A percentile compares a stretch with the other conserved stretches of the same genome.
phyloP scores from a whole-genome alignment of 1,140 invertebrate species.

The Battus philenor region DNA sequence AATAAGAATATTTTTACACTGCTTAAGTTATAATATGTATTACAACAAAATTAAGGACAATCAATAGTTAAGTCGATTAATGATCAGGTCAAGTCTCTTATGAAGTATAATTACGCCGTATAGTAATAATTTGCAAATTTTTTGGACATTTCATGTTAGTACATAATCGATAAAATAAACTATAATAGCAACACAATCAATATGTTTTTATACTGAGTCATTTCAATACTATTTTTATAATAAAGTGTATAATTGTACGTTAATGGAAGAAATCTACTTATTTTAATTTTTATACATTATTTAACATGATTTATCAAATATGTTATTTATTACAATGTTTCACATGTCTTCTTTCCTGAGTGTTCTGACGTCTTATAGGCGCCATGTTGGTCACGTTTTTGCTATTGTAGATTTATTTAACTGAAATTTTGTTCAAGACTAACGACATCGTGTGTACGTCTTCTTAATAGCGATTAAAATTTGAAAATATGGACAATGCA shows the following conservation, averaged over 20 bases:
- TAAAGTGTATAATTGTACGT: background rate
- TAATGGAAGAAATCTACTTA: background rate
- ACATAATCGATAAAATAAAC: too few species aligned
- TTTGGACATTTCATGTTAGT: too few species aligned
- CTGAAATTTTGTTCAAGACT: constrained; percentile 33
- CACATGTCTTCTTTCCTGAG: background rate
- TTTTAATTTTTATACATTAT: background rate
- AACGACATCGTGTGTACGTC: constrained; percentile 21
- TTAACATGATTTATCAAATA: background rate
- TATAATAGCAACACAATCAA: too few species aligned
- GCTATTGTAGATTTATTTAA: constrained; percentile 46
- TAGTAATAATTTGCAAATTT: too few species aligned
- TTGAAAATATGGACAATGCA: constrained; percentile 39
- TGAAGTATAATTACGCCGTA: too few species aligned
- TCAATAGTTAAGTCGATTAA: too few species aligned
- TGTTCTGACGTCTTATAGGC: constrained; percentile 29
- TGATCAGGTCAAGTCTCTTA: too few species aligned
- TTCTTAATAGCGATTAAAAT: constrained; percentile 19
- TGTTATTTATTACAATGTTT: background rate
- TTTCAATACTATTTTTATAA: background rate
- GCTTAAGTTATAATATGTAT: too few species aligned
- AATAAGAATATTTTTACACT: too few species aligned
- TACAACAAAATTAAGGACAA: too few species aligned
- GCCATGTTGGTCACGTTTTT: constrained; percentile 72
- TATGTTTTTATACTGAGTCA: too few species aligned